These are phyloP conservation scores for Trileptium ribeirensis DNA, from an alignment of 2,888 invertebrate species.

Conservation along the genomic window DNA sequence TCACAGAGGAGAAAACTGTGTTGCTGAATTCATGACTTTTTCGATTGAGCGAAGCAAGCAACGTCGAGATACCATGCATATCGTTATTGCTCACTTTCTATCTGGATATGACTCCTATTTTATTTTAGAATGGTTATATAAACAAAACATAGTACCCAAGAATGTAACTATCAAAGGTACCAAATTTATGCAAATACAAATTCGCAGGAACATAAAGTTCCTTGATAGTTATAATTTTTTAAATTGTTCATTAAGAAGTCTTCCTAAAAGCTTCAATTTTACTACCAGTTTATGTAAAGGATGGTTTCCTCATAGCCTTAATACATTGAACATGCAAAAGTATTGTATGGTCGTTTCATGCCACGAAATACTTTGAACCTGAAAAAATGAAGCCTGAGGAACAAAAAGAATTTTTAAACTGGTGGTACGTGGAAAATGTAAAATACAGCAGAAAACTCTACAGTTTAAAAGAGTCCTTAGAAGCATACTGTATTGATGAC, in stretches of 20 bases:
- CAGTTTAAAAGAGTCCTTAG: background rate
- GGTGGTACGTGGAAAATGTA: background rate
- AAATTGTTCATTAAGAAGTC: background rate
- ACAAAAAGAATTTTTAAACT: background rate
- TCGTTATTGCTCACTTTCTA: constrained; percentile 3
- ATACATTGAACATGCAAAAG: background rate
- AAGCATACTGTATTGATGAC: constrained; percentile 6
- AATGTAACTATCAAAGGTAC: background rate
- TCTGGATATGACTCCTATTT: background rate
- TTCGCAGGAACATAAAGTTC: background rate
- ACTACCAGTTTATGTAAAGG: background rate
- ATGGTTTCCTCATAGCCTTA: background rate
- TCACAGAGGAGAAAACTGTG: constrained; percentile 3
- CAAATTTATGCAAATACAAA: background rate
- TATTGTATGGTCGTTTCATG: background rate
- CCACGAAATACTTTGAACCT: background rate
- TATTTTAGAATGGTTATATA: constrained; percentile 5
- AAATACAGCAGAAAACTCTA: background rate
- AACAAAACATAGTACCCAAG: background rate
- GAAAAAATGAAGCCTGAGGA: background rate
- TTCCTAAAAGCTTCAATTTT: background rate
- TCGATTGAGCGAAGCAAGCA: background rate
- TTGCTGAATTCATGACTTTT: background rate
- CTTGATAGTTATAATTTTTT: constrained; percentile 6
- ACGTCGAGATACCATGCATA: background rate